A percentile compares a stretch with the other conserved stretches of the same genome.
These are phyloP conservation scores for Ophion ellenae DNA, from an alignment of 2,888 invertebrate genomes.

Conservation along the genomic window DNA sequence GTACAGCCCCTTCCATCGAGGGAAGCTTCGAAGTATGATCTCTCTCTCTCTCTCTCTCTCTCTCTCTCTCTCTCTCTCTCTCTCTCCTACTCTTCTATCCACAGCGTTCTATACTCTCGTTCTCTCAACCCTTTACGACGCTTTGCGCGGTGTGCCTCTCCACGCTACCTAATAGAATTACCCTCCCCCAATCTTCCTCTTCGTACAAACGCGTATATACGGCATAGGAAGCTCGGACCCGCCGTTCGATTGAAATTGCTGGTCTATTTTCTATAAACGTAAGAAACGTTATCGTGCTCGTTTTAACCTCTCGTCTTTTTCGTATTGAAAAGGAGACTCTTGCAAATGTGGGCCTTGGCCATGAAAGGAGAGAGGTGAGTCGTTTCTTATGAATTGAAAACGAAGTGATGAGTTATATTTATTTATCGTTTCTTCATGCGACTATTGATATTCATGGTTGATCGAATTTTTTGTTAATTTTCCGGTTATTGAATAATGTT, in stretches of 20 bases:
- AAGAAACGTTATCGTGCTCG: background rate
- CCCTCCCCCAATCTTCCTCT: constrained; percentile 73
- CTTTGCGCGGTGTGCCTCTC: constrained; percentile 71
- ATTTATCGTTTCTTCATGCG: background rate
- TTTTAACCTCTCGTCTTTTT: background rate
- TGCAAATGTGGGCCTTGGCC: background rate
- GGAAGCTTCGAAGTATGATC: constrained; percentile 65
- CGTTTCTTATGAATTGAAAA: background rate
- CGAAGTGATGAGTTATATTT: background rate
- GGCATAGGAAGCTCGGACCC: constrained; percentile 46
- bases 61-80: constrained; percentile 70
- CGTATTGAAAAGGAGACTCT: background rate
- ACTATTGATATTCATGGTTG: background rate
- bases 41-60: constrained; percentile 68
- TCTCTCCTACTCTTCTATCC: constrained; percentile 45
- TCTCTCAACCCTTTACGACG: constrained; percentile 82
- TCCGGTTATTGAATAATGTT: too few species aligned
- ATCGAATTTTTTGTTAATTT: too few species aligned
- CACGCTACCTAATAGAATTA: constrained; percentile 83
- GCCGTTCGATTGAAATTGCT: constrained; percentile 80
- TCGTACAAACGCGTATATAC: constrained; percentile 21
- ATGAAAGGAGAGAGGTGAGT: background rate
- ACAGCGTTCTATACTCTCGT: constrained; percentile 53
- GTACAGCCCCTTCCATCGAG: constrained; percentile 76
- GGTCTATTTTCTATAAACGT: constrained; percentile 34